Evolutionary conservation across 2,113 vertebrate species (phyloP).

Genomic region (Anhinga rufa): DNA sequence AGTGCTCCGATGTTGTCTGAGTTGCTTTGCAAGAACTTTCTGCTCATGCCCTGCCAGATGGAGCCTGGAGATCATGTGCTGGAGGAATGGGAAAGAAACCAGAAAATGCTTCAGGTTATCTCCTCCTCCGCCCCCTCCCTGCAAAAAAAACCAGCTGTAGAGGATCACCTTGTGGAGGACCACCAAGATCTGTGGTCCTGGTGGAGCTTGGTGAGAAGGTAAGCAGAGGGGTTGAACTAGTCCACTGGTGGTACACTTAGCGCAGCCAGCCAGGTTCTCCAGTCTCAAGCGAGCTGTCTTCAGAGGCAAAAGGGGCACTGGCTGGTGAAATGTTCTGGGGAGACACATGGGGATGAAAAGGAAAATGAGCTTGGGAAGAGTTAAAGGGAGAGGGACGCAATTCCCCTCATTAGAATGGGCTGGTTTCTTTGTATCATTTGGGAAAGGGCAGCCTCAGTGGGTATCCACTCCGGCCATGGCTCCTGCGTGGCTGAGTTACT

Average conservation of each 20-base stretch:
- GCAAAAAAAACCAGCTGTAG: neutral
- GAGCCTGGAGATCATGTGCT: neutral
- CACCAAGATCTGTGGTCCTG: accelerated
- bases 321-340: neutral
- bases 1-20: accelerated
- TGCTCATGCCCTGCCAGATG: accelerated
- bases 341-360: neutral
- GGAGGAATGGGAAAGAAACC: neutral
- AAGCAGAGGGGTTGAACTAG: neutral
- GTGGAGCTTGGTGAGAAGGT: neutral
- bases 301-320: neutral
- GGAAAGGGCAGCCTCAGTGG: neutral
- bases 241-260: neutral
- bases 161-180: neutral
- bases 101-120: neutral
- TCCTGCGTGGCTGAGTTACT: neutral
- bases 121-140: neutral
- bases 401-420: neutral
- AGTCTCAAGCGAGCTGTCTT: neutral
- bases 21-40: neutral
- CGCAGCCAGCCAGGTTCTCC: neutral
- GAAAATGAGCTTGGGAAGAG: neutral
- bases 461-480: neutral
- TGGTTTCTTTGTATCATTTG: neutral
- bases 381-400: neutral